phyloP scores from a whole-genome alignment of 2,888 invertebrate genomes.

The Scaptomyza parva region DNA sequence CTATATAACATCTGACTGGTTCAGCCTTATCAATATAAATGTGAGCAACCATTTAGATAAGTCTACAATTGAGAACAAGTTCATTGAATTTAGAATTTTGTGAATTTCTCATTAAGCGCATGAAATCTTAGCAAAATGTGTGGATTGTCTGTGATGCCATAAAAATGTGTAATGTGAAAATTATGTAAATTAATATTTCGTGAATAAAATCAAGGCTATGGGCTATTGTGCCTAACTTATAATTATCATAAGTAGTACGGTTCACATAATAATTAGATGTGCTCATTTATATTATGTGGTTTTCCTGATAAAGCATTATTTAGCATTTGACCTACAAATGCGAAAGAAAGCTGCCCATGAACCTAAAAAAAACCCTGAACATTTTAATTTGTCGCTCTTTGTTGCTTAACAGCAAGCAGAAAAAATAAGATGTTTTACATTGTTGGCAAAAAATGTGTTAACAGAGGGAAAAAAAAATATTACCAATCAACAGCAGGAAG shows the following conservation, averaged over 20 bases:
- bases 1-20: conserved; percentile 22
- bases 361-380: neutral
- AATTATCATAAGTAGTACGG: conserved; percentile 48
- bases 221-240: conserved; percentile 20
- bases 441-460: neutral
- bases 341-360: conserved; percentile 32
- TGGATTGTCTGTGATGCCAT: conserved; percentile 9
- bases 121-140: conserved; percentile 1
- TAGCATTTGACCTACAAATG: conserved; percentile 28
- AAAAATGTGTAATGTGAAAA: conserved; percentile 56
- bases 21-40: conserved; percentile 29
- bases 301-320: conserved; percentile 36
- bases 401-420: conserved; percentile 31
- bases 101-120: neutral
- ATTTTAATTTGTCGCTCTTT: conserved; percentile 28
- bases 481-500: too few relatives aligned
- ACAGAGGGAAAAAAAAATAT: too few relatives aligned
- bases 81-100: neutral
- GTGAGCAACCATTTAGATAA: conserved; percentile 23
- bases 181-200: conserved; percentile 64
- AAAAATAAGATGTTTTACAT: conserved; percentile 20
- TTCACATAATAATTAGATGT: conserved; percentile 48
- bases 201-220: conserved; percentile 13
- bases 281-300: conserved; percentile 9
- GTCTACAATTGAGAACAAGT: conserved; percentile 8